Conservation (phyloP, 2,888 invertebrate species). For the Leptinotarsa peninsularis region DNA sequence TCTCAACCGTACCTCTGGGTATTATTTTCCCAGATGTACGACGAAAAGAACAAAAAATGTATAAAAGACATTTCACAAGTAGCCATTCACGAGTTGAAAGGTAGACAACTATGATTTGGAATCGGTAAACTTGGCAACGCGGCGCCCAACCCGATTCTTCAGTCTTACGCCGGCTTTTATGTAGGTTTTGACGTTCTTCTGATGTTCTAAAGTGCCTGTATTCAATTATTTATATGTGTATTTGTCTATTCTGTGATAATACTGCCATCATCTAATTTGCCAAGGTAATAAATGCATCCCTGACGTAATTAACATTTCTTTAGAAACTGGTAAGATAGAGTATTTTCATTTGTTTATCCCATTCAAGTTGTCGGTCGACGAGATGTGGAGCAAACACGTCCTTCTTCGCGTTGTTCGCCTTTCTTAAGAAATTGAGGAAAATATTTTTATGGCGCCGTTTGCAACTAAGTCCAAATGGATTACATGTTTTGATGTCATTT, state of each 20-base stretch:
- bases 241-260: constrained; percentile 51
- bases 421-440: constrained; percentile 2
- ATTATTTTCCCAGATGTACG: background rate
- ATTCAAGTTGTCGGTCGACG: constrained; percentile 6
- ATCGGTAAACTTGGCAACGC: constrained; percentile 31
- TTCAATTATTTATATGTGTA: constrained; percentile 48
- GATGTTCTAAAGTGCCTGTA: constrained; percentile 52
- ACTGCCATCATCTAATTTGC: constrained; percentile 36
- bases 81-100: background rate
- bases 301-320: background rate
- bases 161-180: constrained; percentile 58
- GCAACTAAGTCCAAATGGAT: background rate
- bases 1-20: too few relatives aligned
- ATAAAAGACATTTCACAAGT: background rate
- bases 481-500: background rate
- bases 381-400: constrained; percentile 24
- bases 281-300: constrained; percentile 39
- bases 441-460: background rate
- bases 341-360: constrained; percentile 12
- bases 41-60: background rate
- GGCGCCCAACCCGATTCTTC: constrained; percentile 56
- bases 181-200: constrained; percentile 52
- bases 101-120: constrained; percentile 4
- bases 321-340: background rate
- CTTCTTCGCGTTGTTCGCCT: constrained; percentile 11